Base-by-base conservation (phyloP, 2,888 invertebrate genomes). In the Drosophila prolongata region DNA sequence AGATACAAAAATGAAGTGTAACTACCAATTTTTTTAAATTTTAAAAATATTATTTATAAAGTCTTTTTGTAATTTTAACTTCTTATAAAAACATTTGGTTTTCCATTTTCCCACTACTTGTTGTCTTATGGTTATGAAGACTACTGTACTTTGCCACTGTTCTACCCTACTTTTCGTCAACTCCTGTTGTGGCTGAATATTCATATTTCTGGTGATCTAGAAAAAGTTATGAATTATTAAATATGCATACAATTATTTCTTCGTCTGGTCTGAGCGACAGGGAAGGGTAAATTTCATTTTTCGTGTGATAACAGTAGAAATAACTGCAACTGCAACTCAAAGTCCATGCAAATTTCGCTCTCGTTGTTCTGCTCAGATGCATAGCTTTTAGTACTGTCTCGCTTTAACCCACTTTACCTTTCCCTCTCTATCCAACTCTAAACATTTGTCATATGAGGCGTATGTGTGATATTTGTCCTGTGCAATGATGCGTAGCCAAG, bases 181-280 rank as follows among this genome's bases (percentile, higher is more conserved):
- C 50, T 65, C 59, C 34, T 40, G 14, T 42, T 40, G 27, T 71
- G 77, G 58, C 75, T 87, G 87, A 87, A 87, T 83, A 83, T 87
- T 87, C 87, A 83, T 84, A 73, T 75, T 86, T 80, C 67, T 68
- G 73, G 68, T 76, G 78, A 88, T 78, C 84, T 78, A 81, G 58
- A 40, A 67, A 61, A 82, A 77, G 89, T 89, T 89, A 84, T 85
- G 85, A 89, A 85, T 89, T 89, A 89, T 85, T 79, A 87, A 89
- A 89, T 85, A 87, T 80, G 85, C 79, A 89, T 71, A 69, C 89
- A 89, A 89, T 89, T 89, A 87, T 86, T 68, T 72, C 56, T 37
- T 61, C 59, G 78, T 64, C 87, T 74, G 71, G 70, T 24, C 42
- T 11, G 50, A 75, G 59, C 46, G 37, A 37, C 9, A 47, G 49